Conservation (phyloP, 2,113 vertebrate species). For the Neogale vison region DNA sequence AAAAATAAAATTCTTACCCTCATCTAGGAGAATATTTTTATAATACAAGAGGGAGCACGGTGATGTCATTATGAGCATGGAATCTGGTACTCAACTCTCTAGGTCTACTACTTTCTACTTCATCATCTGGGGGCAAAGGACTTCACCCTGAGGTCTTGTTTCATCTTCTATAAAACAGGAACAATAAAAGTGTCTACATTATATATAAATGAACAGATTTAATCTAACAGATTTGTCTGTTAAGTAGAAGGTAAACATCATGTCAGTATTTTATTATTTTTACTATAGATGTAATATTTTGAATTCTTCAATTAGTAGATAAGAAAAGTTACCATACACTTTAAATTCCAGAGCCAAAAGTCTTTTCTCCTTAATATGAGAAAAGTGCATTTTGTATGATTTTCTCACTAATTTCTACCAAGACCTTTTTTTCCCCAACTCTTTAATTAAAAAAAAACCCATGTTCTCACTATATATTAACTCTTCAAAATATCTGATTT, state of each 20-base stretch:
- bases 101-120: background rate
- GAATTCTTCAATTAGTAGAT: background rate
- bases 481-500: background rate
- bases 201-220: background rate
- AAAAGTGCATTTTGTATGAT: background rate
- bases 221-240: background rate
- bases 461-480: background rate
- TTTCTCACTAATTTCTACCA: slow-evolving; percentile 3
- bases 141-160: background rate
- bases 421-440: background rate
- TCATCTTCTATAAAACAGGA: background rate
- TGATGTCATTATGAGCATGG: background rate
- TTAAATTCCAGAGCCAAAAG: background rate
- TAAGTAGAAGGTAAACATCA: background rate
- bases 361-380: background rate
- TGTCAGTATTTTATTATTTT: background rate
- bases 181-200: background rate
- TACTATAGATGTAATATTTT: background rate
- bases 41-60: background rate
- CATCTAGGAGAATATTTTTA: background rate
- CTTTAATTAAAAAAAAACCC: background rate
- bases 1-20: background rate
- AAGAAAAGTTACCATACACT: background rate
- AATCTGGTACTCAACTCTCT: background rate
- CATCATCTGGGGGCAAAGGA: background rate